Base-by-base conservation (phyloP, 2,113 vertebrate species). In the Aplodontia rufa region DNA sequence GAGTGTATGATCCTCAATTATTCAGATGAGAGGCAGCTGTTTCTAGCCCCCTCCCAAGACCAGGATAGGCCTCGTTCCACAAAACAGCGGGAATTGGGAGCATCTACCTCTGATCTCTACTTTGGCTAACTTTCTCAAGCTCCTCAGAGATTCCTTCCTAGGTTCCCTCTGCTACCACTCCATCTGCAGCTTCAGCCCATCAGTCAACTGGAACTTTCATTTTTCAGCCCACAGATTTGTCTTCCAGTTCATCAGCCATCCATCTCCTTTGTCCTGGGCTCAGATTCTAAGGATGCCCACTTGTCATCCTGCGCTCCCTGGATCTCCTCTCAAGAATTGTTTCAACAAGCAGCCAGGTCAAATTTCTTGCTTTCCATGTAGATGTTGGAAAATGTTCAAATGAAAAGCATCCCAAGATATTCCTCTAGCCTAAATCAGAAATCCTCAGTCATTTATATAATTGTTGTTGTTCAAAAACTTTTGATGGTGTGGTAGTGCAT, bases 401-500 rank as follows among this genome's bases (percentile, higher is more conserved):
- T 11, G 22, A 92, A 91, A 76, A 72, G 47, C 32, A 78, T 82
- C 37, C 80, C 28, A 69, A 84, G 69, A 83, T 87, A 84, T 35
- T 45, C 19, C 32, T 72, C 35, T 28, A 53, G 45, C 17, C 68
- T 49, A 94, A 94, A 47, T 81, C 11, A 64, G 53, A 88, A 71
- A 83, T 20, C 60, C 64, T n/a, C 26, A 19, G 35, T 42, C 12
- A 1, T 86, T 94, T 47, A 53, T n/a, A 78, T 40, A 51, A 42
- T 53, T 86, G n/a, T 53, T 83, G 9, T 79, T 94, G 10, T 66
- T 95, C 88, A 81, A 66, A 91, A 88, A 60, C 35, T 85, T 47
- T 37, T 60, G 24, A 22, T 60, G 58, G 58, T 60, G 24, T 60
- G 58, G 58, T 60, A 26, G 9, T 26, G 24, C 9, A 26, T 6